phyloP scores from a whole-genome alignment of 2,113 vertebrate species.

The Platysternon megacephalum region DNA sequence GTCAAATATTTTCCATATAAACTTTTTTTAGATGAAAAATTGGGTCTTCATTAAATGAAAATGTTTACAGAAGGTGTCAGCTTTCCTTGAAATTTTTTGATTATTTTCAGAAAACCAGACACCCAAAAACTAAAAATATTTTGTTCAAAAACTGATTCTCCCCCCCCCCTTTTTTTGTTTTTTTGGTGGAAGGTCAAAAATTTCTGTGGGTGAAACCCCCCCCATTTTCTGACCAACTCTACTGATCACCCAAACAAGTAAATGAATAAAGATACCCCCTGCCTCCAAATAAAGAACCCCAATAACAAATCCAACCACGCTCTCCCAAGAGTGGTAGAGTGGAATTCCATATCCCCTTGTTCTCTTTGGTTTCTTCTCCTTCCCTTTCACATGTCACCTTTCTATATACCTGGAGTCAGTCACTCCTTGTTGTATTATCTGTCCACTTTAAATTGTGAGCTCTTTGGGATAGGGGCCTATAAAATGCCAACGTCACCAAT shows the following conservation, averaged over 20 bases:
- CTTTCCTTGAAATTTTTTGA: not conserved
- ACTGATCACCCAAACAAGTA: not conserved
- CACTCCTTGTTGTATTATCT: not conserved
- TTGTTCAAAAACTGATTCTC: not conserved
- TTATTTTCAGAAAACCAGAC: not conserved
- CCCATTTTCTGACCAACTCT: not conserved
- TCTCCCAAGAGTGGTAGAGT: not conserved
- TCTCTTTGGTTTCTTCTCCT: not conserved
- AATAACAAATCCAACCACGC: too few species aligned
- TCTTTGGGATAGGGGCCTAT: not conserved
- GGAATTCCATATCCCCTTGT: not conserved
- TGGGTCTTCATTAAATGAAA: not conserved
- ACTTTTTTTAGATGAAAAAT: not conserved
- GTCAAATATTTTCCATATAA: not conserved
- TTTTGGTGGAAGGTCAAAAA: not conserved
- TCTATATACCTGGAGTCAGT: not conserved
- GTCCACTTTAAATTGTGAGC: not conserved
- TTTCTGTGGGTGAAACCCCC: fast-evolving
- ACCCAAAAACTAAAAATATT: not conserved
- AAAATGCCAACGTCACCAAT: not conserved
- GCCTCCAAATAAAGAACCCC: not conserved
- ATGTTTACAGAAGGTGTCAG: not conserved
- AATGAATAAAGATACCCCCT: not conserved
- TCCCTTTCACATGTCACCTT: not conserved
- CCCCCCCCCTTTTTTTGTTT: not conserved